A percentile compares a stretch with the other conserved stretches of the same genome.
Conservation (phyloP, 2,888 invertebrate species). For the Helleia helle region DNA sequence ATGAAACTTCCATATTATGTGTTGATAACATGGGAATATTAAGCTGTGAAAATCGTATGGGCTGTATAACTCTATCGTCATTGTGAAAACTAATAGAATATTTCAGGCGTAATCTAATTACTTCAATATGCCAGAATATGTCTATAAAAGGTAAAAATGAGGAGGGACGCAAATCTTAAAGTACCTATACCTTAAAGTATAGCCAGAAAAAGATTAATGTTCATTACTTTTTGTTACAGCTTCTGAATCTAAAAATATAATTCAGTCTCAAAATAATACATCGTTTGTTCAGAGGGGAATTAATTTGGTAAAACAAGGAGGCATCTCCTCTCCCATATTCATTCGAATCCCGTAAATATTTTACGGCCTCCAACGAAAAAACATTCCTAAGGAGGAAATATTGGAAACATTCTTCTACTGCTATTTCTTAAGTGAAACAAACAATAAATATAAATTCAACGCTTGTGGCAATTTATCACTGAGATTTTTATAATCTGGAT, state of each 20-base stretch:
- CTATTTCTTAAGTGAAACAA: constrained; percentile 68
- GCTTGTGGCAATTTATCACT: constrained; percentile 65
- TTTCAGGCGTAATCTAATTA: no score
- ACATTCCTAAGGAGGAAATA: constrained; percentile 54
- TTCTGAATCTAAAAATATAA: constrained; percentile 8
- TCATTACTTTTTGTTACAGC: constrained; percentile 1
- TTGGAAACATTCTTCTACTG: constrained; percentile 65
- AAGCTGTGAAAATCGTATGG: no score
- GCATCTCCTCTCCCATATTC: constrained; percentile 45
- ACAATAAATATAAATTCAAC: constrained; percentile 70
- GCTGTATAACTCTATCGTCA: no score
- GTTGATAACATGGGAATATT: no score
- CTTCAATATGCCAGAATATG: no score
- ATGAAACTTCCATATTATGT: no score
- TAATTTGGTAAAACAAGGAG: constrained; percentile 51
- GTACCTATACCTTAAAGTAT: no score
- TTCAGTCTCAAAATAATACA: constrained; percentile 33
- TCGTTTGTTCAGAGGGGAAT: constrained; percentile 59
- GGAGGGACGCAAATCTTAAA: no score
- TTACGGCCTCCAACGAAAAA: constrained; percentile 58
- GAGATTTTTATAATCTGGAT: constrained; percentile 64
- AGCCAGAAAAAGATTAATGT: constrained; percentile 1
- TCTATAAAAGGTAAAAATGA: no score
- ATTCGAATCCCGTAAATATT: constrained; percentile 66
- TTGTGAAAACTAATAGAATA: no score